phyloP scores from a whole-genome alignment of 1,140 invertebrate genomes.

The Hypsibius dujardini region DNA sequence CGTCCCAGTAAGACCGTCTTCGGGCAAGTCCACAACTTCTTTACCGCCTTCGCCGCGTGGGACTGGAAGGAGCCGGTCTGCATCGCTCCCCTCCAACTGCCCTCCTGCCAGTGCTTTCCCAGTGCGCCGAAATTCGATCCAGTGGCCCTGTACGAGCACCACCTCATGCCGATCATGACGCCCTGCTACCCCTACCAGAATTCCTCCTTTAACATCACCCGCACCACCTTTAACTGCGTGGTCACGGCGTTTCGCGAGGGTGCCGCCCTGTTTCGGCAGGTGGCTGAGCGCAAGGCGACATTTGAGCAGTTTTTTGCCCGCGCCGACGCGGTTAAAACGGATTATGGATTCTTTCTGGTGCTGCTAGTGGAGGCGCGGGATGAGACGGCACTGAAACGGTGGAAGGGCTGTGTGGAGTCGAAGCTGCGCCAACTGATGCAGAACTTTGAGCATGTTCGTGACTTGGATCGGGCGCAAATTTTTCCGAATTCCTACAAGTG shows the following conservation, averaged over 20 bases:
- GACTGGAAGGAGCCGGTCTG: background rate
- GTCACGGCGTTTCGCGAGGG: slow-evolving; percentile 1
- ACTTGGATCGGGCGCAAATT: background rate
- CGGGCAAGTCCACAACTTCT: background rate
- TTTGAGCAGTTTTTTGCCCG: background rate
- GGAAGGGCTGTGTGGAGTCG: background rate
- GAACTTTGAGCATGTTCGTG: background rate
- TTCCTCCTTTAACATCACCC: slow-evolving; percentile 9
- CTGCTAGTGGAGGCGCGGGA: background rate
- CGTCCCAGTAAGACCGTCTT: background rate
- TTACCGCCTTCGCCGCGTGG: background rate
- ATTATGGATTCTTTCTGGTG: background rate
- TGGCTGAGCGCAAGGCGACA: background rate
- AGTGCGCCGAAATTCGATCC: too few relatives aligned
- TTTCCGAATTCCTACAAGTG: background rate
- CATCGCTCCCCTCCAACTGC: too few relatives aligned
- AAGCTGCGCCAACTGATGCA: background rate
- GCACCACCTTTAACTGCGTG: background rate
- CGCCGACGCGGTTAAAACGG: background rate
- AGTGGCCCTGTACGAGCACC: too few relatives aligned
- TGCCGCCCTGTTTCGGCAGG: background rate
- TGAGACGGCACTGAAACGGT: background rate
- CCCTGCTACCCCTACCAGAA: background rate
- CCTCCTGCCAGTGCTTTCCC: too few relatives aligned
- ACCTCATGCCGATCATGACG: background rate